Evolutionary conservation across 2,888 invertebrate species (phyloP).

Genomic region (Exephanes ischioxanthus): DNA sequence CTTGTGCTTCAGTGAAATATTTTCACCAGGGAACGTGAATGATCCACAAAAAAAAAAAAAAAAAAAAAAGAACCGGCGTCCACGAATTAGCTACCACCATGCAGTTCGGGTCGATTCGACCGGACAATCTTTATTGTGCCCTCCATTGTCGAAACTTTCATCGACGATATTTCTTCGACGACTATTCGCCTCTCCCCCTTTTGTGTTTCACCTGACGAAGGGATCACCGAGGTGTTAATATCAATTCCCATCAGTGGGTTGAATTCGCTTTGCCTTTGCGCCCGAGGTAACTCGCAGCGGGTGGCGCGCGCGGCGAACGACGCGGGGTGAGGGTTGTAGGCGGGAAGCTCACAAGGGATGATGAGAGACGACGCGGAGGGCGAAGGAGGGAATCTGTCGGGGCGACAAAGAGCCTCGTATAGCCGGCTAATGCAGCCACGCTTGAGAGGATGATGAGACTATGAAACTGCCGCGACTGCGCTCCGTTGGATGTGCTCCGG

Average conservation of each 20-base stretch:
- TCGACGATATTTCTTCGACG: slow-evolving; percentile 6
- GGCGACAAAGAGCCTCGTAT: slow-evolving; percentile 65
- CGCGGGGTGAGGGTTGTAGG: slow-evolving; percentile 21
- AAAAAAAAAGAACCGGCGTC: slow-evolving; percentile 2
- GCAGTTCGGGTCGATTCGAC: slow-evolving; percentile 34
- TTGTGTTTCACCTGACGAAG: slow-evolving; percentile 34
- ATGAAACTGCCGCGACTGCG: slow-evolving; percentile 47
- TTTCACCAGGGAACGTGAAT: slow-evolving; percentile 4
- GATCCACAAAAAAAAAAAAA: background rate
- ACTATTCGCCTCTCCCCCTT: background rate
- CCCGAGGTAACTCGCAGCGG: slow-evolving; percentile 51
- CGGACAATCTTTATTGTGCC: slow-evolving; percentile 21
- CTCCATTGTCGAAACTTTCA: slow-evolving; percentile 11
- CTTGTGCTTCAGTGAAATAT: too few relatives aligned
- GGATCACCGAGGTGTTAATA: slow-evolving; percentile 4
- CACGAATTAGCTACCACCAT: slow-evolving; percentile 46
- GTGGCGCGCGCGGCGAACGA: slow-evolving; percentile 15
- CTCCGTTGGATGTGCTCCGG: slow-evolving; percentile 16
- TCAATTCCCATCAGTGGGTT: slow-evolving; percentile 24
- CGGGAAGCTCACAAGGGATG: slow-evolving; percentile 28
- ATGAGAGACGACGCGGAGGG: slow-evolving; percentile 20
- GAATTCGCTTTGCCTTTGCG: slow-evolving; percentile 43
- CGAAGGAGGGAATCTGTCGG: slow-evolving; percentile 51
- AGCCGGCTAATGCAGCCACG: slow-evolving; percentile 68
- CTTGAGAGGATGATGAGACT: slow-evolving; percentile 67